Evolutionary conservation across 2,113 vertebrate species (phyloP), one percentile per base, ranked within the genome.

Genomic region (Lonchura striata): DNA sequence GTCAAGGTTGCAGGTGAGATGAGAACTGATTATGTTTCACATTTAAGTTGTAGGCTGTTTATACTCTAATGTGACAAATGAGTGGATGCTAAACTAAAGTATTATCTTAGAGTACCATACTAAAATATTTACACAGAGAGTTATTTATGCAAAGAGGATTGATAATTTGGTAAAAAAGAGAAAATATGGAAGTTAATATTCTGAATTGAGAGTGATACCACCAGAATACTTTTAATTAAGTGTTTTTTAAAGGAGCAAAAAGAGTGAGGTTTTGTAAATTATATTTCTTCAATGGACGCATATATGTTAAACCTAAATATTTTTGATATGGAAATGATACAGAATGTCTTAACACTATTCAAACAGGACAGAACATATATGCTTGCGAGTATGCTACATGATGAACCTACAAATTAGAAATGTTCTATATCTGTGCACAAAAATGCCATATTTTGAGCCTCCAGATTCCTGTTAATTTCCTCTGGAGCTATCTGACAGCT

Each of bases 1-100:
- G 97, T 97, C 95, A 96, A 97, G 90, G 90, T 97, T 96, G 95
- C 98, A 96, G 98, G 98, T 98, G 95, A 98, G 98, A 98, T 98
- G 97, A 97, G 82, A 78, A 90, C 92, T 98, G 96, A 96, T 97
- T 97, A 93, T 92, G 54, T 98, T 98, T 98, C 91, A 96, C 59
- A 56, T 97, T 61, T 96, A 97, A 96, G 82, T 98, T 96, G 49
- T 92, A 95, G 91, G 81, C 88, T 84, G 49, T 91, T 94, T 86
- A 75, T 97, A 87, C 95, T 98, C 86, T 93, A 86, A 57, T 95
- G 60, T 84, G 71, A 96, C 94, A 97, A 96, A 96, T 98, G 84
- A 97, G 80, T 97, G 86, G 72, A 85, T 95, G 86, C 96, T 96
- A 97, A 97, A 93, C 85, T 88, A 15, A 35, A 39, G 9, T 70